Evolutionary conservation across 2,888 invertebrate genomes (phyloP).

Genomic region (Deilephila porcellus): DNA sequence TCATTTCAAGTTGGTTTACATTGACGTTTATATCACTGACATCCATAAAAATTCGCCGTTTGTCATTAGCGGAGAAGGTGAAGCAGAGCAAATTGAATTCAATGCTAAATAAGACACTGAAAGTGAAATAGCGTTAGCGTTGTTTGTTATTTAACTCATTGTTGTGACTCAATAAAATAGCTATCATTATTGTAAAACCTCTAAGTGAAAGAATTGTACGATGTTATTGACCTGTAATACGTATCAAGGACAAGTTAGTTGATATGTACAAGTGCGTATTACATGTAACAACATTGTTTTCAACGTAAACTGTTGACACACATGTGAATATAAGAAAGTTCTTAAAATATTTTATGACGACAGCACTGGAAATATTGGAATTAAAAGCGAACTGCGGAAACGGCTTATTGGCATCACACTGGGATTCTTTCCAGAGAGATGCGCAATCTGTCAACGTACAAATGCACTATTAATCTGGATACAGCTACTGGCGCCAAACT

Average conservation of each 20-base stretch:
- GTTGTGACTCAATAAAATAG: neutral
- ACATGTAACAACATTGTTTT: conserved; percentile 6
- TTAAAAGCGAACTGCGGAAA: conserved; percentile 37
- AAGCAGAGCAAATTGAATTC: neutral
- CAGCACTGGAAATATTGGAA: conserved; percentile 33
- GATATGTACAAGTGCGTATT: neutral
- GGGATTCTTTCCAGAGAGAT: conserved; percentile 41
- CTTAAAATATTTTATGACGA: conserved; percentile 32
- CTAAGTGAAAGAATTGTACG: neutral
- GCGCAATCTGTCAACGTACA: conserved; percentile 34
- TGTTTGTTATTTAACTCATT: no score
- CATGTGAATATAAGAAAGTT: conserved; percentile 11
- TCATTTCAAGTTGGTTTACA: neutral
- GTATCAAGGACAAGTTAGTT: neutral
- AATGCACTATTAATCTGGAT: conserved; percentile 40
- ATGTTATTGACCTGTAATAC: neutral
- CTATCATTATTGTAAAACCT: neutral
- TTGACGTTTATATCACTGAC: neutral
- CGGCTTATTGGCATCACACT: conserved; percentile 47
- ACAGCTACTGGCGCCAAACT: conserved; percentile 15
- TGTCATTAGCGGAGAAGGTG: neutral
- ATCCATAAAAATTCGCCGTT: neutral
- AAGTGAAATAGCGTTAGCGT: no score
- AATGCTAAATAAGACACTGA: no score
- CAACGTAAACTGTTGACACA: neutral